Base-by-base conservation (phyloP, 2,888 invertebrate species). In the Ophioninae sp. region DNA sequence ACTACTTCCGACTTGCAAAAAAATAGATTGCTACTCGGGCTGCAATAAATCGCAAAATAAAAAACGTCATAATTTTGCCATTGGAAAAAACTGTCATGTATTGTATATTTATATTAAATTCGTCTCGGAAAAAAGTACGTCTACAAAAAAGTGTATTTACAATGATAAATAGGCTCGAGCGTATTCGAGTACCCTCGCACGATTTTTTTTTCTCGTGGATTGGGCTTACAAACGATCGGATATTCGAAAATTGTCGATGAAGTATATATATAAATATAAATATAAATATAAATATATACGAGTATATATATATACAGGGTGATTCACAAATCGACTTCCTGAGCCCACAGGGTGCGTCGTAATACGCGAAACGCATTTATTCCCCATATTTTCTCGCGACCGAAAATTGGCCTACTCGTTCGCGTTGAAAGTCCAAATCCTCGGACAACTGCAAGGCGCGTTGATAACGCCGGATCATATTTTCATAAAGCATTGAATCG, bases 31-130 rank as follows among this genome's bases (percentile, higher is more conserved):
- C 10, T 20, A 51, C 23, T 22, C 44, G 1, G 9, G 41, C 22
- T 10, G n/a, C 7, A 68, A 17, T 44, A 41, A 51, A 51, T 23
- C 30, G 30, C 2, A 30, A 68, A 63, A 9, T 30, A 6, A 41
- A 39, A 63, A 63, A 71, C 10, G n/a, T 58, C 30, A 72, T 17
- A 39, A 56, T 22, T 65, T 71, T 7, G 77, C 65, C 61, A 69
- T 74, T 76, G 65, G 58, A 67, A 72, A 59, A 76, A 77, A 81
- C 10, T 39, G 65, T 68, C 59, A 76, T 59, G 68, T 68, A 59
- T 76, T 37, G 30, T 64, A 41, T 67, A 59, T 76, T 83, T 84
- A 83, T 86, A 85, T 86, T 86, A 84, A 84, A 86, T 85, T 80
- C 61, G 64, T 64, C 69, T 83, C 58, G 37, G 63, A 82, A 17